Conservation (phyloP, 2,113 vertebrate genomes). For the Phylloscopus whistleri region DNA sequence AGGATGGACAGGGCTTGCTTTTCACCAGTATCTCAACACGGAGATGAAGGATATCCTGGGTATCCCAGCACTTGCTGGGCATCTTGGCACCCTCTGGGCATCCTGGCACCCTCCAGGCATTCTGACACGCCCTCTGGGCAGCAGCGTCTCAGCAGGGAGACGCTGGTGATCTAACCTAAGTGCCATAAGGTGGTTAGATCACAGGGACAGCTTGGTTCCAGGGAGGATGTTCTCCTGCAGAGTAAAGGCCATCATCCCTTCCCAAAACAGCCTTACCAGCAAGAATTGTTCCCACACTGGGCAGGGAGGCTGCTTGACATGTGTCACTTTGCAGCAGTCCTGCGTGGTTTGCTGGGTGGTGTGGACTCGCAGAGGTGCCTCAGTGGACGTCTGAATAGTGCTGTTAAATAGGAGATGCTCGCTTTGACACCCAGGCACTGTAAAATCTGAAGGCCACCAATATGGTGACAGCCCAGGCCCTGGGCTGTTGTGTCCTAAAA, state of each 20-base stretch:
- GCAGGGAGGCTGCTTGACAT: neutral
- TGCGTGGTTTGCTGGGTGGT: neutral
- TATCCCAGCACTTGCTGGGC: neutral
- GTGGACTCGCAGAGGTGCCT: neutral
- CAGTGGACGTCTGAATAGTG: neutral
- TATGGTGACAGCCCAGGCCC: neutral
- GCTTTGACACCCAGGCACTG: neutral
- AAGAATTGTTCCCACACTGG: neutral
- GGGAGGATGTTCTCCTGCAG: neutral
- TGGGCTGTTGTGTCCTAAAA: neutral
- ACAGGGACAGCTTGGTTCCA: neutral
- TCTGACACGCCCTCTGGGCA: neutral
- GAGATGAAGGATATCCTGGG: neutral
- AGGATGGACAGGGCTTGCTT: neutral
- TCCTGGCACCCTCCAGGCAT: neutral
- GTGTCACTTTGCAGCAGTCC: neutral
- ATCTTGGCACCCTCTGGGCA: neutral
- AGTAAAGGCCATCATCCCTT: neutral
- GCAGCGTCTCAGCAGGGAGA: neutral
- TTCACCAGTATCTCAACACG: neutral
- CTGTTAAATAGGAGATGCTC: neutral
- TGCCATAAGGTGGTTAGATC: neutral
- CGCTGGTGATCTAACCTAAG: neutral
- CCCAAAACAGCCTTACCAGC: neutral
- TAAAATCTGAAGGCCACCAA: fast-evolving